Conservation (phyloP, 2,113 vertebrate species). For the Spea bombifrons region DNA sequence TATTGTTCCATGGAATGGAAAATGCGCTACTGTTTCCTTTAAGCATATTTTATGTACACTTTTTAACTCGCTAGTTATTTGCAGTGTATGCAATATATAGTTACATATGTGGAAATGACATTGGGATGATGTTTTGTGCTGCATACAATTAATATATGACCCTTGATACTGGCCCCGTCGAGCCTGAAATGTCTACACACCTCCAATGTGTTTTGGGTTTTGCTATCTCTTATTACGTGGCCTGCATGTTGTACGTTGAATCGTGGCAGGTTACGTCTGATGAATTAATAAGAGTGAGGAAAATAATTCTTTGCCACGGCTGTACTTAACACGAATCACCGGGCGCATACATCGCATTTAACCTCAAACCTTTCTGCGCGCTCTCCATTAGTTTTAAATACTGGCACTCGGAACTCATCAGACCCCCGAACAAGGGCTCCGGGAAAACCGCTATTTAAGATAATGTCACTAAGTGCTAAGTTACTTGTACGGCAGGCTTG, state of each 20-base stretch:
- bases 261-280: neutral
- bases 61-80: too few species aligned
- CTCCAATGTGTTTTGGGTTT: neutral
- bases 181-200: too few species aligned
- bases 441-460: conserved; percentile 8
- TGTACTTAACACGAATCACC: conserved; percentile 23
- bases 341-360: conserved; percentile 28
- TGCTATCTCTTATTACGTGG: neutral
- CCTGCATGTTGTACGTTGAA: neutral
- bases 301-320: neutral
- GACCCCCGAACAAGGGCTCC: neutral
- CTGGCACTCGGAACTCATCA: conserved; percentile 9
- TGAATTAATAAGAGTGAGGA: neutral
- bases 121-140: too few species aligned
- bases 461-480: conserved; percentile 37
- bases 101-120: too few species aligned
- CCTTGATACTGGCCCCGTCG: too few species aligned
- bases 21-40: too few species aligned
- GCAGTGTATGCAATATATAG: too few species aligned
- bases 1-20: too few species aligned
- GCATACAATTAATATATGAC: too few species aligned
- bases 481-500: conserved; percentile 1
- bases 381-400: conserved; percentile 25
- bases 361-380: conserved; percentile 6
- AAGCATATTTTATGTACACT: too few species aligned